Percentiles rank a stretch among this genome's conserved stretches.
Evolutionary conservation across 2,113 vertebrate species (phyloP).

Genomic region (Dunckerocampus dactyliophorus): DNA sequence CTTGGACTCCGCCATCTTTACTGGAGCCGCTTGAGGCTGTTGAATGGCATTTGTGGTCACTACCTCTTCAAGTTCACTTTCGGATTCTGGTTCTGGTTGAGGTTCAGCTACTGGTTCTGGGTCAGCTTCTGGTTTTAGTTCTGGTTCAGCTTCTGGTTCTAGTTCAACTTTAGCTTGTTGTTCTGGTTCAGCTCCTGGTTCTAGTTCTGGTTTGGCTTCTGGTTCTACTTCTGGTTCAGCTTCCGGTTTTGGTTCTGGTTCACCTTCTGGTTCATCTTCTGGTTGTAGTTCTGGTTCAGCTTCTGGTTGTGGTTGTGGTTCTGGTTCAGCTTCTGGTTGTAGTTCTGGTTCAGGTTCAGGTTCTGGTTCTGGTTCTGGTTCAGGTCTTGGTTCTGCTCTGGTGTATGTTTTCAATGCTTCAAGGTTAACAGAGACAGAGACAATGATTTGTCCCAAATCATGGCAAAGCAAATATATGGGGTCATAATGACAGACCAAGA

Average conservation of each 20-base stretch:
- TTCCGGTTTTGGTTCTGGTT: conserved; percentile 19
- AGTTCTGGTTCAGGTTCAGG: conserved; percentile 1
- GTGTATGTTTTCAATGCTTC: conserved; percentile 34
- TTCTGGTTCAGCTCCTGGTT: conserved; percentile 22
- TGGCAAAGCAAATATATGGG: not conserved
- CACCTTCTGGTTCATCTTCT: conserved; percentile 3
- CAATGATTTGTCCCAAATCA: not conserved
- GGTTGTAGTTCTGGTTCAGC: not conserved
- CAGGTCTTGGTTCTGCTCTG: not conserved
- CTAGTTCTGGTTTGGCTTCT: not conserved
- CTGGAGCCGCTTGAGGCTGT: not conserved
- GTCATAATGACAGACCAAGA: not conserved
- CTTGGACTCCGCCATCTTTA: not conserved
- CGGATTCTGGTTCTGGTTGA: conserved; percentile 10
- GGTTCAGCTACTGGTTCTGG: conserved; percentile 8
- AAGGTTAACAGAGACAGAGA: conserved; percentile 52
- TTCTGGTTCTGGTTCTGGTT: conserved; percentile 21
- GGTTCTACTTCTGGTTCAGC: conserved; percentile 3
- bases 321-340: too few species aligned
- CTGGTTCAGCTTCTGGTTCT: conserved; percentile 17
- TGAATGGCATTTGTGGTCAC: not conserved
- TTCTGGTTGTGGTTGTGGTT: not conserved
- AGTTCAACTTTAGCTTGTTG: conserved; percentile 4
- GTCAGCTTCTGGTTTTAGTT: conserved; percentile 8
- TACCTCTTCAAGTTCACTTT: not conserved